Conservation (phyloP, 2,113 vertebrate genomes). For the Trachemys scripta region DNA sequence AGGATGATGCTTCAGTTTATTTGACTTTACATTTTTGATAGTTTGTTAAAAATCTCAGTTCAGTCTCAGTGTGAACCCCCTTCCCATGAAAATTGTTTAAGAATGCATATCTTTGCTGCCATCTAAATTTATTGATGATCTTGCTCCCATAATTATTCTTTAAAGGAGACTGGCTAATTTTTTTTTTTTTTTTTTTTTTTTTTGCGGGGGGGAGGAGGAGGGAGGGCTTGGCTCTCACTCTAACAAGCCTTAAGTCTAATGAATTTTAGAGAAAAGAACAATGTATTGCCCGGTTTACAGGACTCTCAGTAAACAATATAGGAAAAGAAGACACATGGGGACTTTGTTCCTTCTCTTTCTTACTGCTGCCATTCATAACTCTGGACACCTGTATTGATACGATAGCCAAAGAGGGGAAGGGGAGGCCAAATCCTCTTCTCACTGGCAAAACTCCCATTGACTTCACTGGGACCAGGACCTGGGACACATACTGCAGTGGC, state of each 20-base stretch:
- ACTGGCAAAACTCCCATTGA: constrained; percentile 1
- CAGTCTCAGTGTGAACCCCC: constrained; percentile 21
- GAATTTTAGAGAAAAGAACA: constrained; percentile 21
- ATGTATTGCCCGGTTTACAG: background rate
- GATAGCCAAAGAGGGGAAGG: constrained; percentile 27
- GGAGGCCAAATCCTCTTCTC: constrained; percentile 52
- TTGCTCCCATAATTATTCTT: constrained; percentile 44
- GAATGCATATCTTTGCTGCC: constrained; percentile 57
- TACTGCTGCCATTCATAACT: background rate
- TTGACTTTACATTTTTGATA: constrained; percentile 22
- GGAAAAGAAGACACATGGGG: constrained; percentile 50
- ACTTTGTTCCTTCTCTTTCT: constrained; percentile 52
- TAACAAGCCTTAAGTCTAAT: constrained; percentile 32
- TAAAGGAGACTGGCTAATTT: constrained; percentile 51
- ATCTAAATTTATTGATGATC: constrained; percentile 53
- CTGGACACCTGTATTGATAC: constrained; percentile 22
- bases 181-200: constrained; percentile 51
- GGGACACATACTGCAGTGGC: accelerated
- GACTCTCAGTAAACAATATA: constrained; percentile 57
- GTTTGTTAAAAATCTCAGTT: constrained; percentile 31
- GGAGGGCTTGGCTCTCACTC: constrained; percentile 41
- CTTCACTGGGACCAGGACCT: constrained; percentile 16
- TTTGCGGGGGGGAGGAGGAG: background rate
- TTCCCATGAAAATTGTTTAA: constrained; percentile 51
- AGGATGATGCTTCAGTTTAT: constrained; percentile 3